phyloP scores from a whole-genome alignment of 1,140 invertebrate species.

The Cyclargus thomasi region DNA sequence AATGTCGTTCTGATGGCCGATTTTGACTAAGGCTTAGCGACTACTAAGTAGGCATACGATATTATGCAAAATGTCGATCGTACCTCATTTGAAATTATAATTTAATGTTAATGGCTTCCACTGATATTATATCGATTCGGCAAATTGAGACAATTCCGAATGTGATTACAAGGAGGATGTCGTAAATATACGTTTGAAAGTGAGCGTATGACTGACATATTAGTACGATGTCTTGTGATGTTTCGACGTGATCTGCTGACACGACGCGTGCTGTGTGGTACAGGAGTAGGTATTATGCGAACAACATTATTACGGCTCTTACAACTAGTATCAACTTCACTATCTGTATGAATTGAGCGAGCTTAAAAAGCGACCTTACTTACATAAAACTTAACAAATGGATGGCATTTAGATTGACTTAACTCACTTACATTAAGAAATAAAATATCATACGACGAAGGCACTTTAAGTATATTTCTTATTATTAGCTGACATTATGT shows the following conservation, averaged over 20 bases:
- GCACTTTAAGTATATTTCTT: conserved; percentile 57
- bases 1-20: conserved; percentile 53
- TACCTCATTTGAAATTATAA: conserved; percentile 53
- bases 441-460: conserved; percentile 66
- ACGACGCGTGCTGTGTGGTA: not conserved
- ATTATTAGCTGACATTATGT: conserved; percentile 49
- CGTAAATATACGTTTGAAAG: not conserved
- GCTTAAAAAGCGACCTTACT: conserved; percentile 68
- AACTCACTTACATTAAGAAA: conserved; percentile 67
- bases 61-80: conserved; percentile 46
- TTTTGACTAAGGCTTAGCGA: conserved; percentile 54
- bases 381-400: conserved; percentile 73
- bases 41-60: conserved; percentile 45
- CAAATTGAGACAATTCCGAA: conserved; percentile 25
- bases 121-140: conserved; percentile 34
- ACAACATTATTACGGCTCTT: conserved; percentile 36
- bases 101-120: conserved; percentile 45
- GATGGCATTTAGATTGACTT: conserved; percentile 75
- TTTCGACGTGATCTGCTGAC: not conserved
- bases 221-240: not conserved
- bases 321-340: conserved; percentile 59
- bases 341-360: conserved; percentile 71
- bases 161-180: conserved; percentile 25
- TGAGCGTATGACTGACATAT: not conserved
- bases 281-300: conserved; percentile 1